Evolutionary conservation across 2,797 vertebrate species (phyloP).

Genomic region (Gallinago nigripennis): DNA sequence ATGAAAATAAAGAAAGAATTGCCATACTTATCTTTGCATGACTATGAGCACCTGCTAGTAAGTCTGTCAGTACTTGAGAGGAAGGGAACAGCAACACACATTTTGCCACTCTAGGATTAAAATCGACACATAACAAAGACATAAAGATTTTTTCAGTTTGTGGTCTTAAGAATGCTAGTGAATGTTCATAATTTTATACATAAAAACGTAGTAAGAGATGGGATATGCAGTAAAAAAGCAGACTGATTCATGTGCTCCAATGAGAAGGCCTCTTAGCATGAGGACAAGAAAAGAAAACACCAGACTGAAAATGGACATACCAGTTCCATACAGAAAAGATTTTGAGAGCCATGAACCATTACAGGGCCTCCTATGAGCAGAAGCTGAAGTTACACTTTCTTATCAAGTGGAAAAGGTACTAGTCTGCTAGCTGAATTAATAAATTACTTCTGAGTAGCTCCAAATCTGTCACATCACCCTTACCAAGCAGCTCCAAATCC

Average conservation of each 20-base stretch:
- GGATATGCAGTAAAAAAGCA: not conserved
- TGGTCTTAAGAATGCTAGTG: not conserved
- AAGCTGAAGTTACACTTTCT: not conserved
- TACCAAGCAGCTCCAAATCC: not conserved
- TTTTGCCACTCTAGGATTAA: not conserved
- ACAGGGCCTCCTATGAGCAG: not conserved
- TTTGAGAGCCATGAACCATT: not conserved
- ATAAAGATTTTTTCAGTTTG: not conserved
- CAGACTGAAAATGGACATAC: not conserved
- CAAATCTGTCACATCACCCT: not conserved
- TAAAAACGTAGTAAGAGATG: not conserved
- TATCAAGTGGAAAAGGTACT: not conserved
- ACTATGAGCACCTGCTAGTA: not conserved
- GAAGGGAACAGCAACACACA: not conserved
- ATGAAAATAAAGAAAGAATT: not conserved
- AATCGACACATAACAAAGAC: accelerated
- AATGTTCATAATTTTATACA: not conserved
- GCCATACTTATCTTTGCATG: accelerated
- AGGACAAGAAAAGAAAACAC: not conserved
- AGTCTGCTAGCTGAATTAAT: not conserved
- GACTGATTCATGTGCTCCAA: not conserved
- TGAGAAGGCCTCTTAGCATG: not conserved
- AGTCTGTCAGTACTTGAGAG: not conserved
- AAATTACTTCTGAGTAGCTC: not conserved
- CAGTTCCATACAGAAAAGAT: not conserved